phyloP scores from a whole-genome alignment of 1,140 invertebrate genomes.

The Andrena cerasifolii region DNA sequence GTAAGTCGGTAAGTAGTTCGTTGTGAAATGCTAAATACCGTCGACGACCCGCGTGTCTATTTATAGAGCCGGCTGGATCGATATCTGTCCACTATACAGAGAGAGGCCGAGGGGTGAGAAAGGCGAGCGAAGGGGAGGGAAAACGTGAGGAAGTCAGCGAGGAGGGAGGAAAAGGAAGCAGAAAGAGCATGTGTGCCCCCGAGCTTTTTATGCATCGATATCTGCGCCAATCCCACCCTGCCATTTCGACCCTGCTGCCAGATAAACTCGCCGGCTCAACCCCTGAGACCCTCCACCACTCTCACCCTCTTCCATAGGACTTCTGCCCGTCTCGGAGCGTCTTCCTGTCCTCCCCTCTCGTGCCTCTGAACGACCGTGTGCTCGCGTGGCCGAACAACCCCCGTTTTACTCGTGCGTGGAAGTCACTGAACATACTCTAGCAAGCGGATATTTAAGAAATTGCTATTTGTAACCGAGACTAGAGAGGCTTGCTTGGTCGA shows the following conservation, averaged over 20 bases:
- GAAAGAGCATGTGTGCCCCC: not conserved
- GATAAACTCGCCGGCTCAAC: constrained; percentile 22
- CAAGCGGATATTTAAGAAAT: too few species aligned
- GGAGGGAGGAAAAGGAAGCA: not conserved
- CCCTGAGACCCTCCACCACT: not conserved
- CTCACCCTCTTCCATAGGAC: not conserved
- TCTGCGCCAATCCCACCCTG: constrained; percentile 63
- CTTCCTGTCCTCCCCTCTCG: not conserved
- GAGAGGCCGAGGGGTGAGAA: not conserved
- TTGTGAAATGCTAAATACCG: constrained; percentile 73
- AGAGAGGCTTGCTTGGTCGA: too few species aligned
- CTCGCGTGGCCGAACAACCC: too few species aligned
- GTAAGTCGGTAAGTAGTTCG: constrained; percentile 59
- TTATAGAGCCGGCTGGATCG: constrained; percentile 72
- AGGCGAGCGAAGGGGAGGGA: not conserved
- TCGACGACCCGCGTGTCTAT: constrained; percentile 64
- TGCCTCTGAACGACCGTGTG: not conserved
- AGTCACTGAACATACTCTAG: too few species aligned
- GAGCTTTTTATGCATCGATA: constrained; percentile 60
- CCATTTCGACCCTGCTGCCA: constrained; percentile 52
- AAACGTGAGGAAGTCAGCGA: not conserved
- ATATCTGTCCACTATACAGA: constrained; percentile 62
- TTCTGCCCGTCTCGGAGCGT: not conserved
- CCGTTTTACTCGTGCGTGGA: too few species aligned
- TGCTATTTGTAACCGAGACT: too few species aligned